Conservation (phyloP, 2,113 vertebrate species). For the Eulemur macaco region DNA sequence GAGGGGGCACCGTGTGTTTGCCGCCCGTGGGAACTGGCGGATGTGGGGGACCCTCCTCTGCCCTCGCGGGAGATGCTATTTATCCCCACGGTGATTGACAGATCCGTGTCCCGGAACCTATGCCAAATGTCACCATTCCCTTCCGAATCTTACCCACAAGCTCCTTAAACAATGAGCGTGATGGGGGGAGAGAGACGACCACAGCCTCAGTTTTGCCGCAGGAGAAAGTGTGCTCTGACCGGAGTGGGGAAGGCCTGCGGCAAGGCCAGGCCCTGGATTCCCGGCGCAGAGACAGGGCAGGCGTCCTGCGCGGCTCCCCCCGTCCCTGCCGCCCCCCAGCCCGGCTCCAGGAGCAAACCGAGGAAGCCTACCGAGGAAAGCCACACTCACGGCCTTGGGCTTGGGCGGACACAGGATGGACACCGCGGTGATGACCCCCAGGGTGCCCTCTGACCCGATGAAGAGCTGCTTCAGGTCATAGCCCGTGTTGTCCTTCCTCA, state of each 20-base stretch:
- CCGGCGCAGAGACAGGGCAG: no score
- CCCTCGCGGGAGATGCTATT: background rate
- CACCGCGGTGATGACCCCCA: slow-evolving; percentile 94
- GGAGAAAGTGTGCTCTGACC: background rate
- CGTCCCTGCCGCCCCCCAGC: fast-evolving
- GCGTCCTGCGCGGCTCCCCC: no score
- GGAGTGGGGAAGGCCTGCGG: background rate
- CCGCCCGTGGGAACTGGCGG: fast-evolving
- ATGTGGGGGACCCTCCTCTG: background rate
- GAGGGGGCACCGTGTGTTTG: background rate
- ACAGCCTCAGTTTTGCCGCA: no score
- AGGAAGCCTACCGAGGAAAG: slow-evolving; percentile 90
- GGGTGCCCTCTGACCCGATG: slow-evolving; percentile 95
- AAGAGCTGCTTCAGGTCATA: slow-evolving; percentile 99
- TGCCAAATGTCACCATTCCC: fast-evolving
- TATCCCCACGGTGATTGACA: background rate
- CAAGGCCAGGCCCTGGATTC: background rate
- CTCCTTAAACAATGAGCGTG: background rate
- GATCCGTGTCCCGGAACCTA: no score
- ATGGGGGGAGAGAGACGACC: fast-evolving
- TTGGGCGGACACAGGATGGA: slow-evolving; percentile 94
- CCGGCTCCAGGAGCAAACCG: fast-evolving
- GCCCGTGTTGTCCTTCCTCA: slow-evolving; percentile 97
- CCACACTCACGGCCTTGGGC: slow-evolving; percentile 92
- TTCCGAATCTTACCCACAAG: background rate